Evolutionary conservation across 2,797 vertebrate species (phyloP).

Genomic region (Vultur gryphus): DNA sequence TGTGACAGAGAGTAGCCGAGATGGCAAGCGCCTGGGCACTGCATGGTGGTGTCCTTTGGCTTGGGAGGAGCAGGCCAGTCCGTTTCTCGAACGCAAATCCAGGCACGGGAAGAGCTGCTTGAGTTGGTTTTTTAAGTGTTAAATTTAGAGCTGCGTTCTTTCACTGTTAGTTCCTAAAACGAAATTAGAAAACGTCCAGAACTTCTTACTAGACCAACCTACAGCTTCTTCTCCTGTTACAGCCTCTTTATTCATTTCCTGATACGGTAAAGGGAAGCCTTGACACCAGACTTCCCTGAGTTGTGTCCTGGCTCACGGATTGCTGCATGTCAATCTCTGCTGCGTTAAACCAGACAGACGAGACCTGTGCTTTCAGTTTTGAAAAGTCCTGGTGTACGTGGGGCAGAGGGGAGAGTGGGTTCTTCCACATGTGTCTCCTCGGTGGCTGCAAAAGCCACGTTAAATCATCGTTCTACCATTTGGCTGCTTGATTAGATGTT

Average conservation of each 20-base stretch:
- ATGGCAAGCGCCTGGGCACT: neutral
- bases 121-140: neutral
- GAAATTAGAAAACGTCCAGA: neutral
- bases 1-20: neutral
- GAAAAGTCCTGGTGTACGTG: neutral
- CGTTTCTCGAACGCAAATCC: neutral
- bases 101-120: neutral
- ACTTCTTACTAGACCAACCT: neutral
- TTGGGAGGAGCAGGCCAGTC: neutral
- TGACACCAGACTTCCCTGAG: neutral
- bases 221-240: neutral
- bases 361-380: neutral
- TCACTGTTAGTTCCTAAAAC: neutral
- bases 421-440: neutral
- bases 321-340: neutral
- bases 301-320: neutral
- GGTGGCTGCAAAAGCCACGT: neutral
- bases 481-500: slow-evolving; percentile 9
- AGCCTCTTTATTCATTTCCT: neutral
- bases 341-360: neutral
- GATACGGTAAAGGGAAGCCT: neutral
- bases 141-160: neutral
- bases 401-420: neutral
- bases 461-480: neutral
- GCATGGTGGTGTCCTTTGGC: neutral